Evolutionary conservation across 2,113 vertebrate genomes (phyloP), one percentile per base, ranked within the genome.

Genomic region (Mastomys coucha): DNA sequence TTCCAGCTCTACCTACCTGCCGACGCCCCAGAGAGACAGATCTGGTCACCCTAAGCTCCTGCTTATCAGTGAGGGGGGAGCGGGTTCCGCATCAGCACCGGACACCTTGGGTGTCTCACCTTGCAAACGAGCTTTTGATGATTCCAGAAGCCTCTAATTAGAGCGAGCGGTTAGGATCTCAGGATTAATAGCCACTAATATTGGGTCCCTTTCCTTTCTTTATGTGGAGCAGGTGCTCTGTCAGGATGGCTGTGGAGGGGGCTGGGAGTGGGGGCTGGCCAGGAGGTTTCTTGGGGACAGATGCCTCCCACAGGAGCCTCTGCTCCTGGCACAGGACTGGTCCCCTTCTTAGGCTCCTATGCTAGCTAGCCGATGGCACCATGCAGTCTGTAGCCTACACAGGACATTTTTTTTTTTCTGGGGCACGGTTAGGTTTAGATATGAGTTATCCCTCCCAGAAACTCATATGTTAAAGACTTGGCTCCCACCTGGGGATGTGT

Each of bases 141-240:
- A 90, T 80, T 85, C 33, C 45, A 91, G 87, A 73, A 94, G 89
- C 82, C 58, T 94, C 91, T 96, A 95, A 96, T 95, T 88, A 89
- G 67, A 94, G 87, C 94, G 91, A 67, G 94, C 90, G 91, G 58
- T 91, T 91, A 93, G 33, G 24, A 93, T 49, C 87, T 75, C 53
- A 58, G n/a, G 51, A 63, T 78, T 63, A 85, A 76, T 6, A 33
- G 90, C 81, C 2, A 67, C 60, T 63, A 78, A 95, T 73, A 31
- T 58, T 17, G 63, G 17, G n/a, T 10, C 86, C 14, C 60, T 84
- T 65, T 51, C 17, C 49, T 67, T 42, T 39, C 84, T 63, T 60
- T 72, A 39, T 58, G 33, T 93, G 84, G n/a, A 70, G 65, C 33
- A 33, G 70, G 72, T 26, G 33, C 22, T 72, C 80, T 58, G 53